phyloP scores from a whole-genome alignment of 2,888 invertebrate species.

The Ganaspis brasiliensis region DNA sequence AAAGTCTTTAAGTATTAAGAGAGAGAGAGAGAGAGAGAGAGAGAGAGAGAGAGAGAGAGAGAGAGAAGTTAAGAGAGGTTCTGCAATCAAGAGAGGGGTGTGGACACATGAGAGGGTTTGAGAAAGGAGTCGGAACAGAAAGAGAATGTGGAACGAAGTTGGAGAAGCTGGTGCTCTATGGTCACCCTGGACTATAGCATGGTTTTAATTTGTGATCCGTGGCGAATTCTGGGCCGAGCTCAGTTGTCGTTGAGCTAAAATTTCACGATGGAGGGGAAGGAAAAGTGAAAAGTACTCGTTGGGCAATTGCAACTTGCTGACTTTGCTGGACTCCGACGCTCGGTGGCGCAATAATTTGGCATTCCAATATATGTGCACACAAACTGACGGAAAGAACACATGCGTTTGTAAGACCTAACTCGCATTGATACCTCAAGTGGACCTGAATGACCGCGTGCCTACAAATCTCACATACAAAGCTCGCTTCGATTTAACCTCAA shows the following conservation, averaged over 20 bases:
- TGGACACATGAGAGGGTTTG: neutral
- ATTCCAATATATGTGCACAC: slow-evolving; percentile 71
- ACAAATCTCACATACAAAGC: slow-evolving; percentile 51
- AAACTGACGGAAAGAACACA: slow-evolving; percentile 17
- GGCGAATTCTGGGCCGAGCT: slow-evolving; percentile 66
- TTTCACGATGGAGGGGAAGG: slow-evolving; percentile 68
- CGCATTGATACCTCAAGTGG: slow-evolving; percentile 30
- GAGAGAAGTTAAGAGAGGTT: neutral
- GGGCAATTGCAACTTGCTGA: slow-evolving; percentile 71
- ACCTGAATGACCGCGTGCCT: slow-evolving; percentile 50
- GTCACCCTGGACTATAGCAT: slow-evolving; percentile 49
- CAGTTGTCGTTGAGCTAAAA: slow-evolving; percentile 61
- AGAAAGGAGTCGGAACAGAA: slow-evolving; percentile 27
- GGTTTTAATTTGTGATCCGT: slow-evolving; percentile 56
- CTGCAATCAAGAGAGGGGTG: slow-evolving; percentile 6
- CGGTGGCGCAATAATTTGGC: slow-evolving; percentile 78
- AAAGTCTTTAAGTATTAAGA: neutral
- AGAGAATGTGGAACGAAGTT: slow-evolving; percentile 37
- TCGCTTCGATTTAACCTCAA: slow-evolving; percentile 44
- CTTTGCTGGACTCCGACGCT: slow-evolving; percentile 65
- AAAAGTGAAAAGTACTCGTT: slow-evolving; percentile 77
- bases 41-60: neutral
- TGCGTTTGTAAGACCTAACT: neutral
- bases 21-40: neutral
- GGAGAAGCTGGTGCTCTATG: slow-evolving; percentile 33